These are phyloP conservation scores for Halcyon badia DNA, from an alignment of 2,797 vertebrate genomes.

Conservation along the genomic window DNA sequence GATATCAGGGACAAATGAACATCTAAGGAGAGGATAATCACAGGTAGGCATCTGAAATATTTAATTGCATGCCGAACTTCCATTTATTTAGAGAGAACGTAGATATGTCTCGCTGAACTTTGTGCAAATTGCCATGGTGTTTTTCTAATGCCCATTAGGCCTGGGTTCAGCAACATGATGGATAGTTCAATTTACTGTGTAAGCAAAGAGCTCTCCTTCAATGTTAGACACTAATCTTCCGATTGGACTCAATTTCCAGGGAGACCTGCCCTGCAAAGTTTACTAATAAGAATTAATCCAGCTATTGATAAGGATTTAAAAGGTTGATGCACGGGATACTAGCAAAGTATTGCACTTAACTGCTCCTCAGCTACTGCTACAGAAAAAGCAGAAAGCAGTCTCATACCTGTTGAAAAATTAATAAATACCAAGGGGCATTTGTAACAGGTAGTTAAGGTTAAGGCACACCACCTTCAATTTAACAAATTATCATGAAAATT, in stretches of 20 bases:
- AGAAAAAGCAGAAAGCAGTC: background rate
- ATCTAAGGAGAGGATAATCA: background rate
- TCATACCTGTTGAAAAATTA: background rate
- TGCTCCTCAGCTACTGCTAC: background rate
- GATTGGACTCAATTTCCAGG: background rate
- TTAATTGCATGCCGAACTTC: background rate
- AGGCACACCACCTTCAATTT: background rate
- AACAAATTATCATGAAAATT: background rate
- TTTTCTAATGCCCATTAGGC: background rate
- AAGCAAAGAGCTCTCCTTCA: background rate
- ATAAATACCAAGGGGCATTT: background rate
- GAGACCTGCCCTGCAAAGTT: background rate
- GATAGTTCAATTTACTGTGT: constrained; percentile 30
- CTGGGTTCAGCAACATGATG: background rate
- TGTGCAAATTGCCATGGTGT: background rate
- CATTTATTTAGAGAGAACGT: background rate
- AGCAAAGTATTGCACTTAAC: background rate
- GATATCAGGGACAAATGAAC: background rate
- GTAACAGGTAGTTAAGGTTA: background rate
- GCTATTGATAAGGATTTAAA: constrained; percentile 1
- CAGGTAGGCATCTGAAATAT: background rate
- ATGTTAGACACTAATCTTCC: constrained; percentile 35
- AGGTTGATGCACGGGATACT: background rate
- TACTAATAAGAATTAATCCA: constrained; percentile 31
- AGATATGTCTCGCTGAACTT: background rate